Evolutionary conservation across 2,888 invertebrate species (phyloP).

Genomic region (Orthosia cruda): DNA sequence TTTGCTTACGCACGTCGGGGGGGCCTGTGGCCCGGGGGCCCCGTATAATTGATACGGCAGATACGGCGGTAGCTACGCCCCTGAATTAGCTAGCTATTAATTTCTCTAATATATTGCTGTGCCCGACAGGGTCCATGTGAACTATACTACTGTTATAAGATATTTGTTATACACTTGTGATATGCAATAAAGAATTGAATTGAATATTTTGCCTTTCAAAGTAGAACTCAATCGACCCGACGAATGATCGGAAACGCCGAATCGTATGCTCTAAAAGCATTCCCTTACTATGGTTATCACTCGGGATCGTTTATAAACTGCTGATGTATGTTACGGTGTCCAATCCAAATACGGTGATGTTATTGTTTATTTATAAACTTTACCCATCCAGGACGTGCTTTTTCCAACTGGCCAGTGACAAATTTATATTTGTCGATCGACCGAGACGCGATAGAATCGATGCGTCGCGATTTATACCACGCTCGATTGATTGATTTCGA

Average conservation of each 20-base stretch:
- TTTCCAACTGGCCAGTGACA: constrained; percentile 88
- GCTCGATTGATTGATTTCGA: constrained; percentile 88
- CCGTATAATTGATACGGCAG: too few relatives aligned
- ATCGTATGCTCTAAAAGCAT: constrained; percentile 74
- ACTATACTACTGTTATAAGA: too few relatives aligned
- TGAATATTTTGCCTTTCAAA: neutral
- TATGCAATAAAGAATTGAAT: too few relatives aligned
- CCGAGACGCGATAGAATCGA: constrained; percentile 89
- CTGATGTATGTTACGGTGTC: constrained; percentile 87
- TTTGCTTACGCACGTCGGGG: too few relatives aligned
- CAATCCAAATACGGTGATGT: constrained; percentile 84
- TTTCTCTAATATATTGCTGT: too few relatives aligned
- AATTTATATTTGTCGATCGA: constrained; percentile 91
- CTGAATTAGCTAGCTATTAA: too few relatives aligned
- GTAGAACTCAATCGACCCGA: neutral
- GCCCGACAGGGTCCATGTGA: too few relatives aligned
- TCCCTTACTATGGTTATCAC: constrained; percentile 79
- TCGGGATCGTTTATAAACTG: constrained; percentile 80
- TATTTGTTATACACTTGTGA: too few relatives aligned
- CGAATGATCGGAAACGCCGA: constrained; percentile 19
- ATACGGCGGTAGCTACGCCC: too few relatives aligned
- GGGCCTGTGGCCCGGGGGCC: too few relatives aligned
- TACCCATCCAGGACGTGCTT: constrained; percentile 79
- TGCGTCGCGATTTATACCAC: constrained; percentile 88
- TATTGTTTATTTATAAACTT: constrained; percentile 91